A percentile compares a stretch with the other conserved stretches of the same genome.
Evolutionary conservation across 2,113 vertebrate genomes (phyloP).

Genomic region (Clarias gariepinus): DNA sequence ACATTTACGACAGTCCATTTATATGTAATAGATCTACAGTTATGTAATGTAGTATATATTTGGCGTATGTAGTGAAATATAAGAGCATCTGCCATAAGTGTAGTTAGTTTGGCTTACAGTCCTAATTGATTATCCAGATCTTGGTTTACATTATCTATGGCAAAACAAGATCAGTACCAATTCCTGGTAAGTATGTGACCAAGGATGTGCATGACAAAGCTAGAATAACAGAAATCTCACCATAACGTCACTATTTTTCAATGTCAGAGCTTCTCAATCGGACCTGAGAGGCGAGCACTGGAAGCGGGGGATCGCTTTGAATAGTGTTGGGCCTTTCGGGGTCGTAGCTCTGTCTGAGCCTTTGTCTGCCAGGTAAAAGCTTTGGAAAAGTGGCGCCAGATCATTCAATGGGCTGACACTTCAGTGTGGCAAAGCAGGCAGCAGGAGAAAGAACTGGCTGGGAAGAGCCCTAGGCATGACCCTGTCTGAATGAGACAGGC

Average conservation of each 20-base stretch:
- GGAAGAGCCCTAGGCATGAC: slow-evolving; percentile 75
- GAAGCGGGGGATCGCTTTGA: slow-evolving; percentile 56
- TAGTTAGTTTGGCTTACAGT: not conserved
- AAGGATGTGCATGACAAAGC: not conserved
- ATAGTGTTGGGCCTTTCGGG: slow-evolving; percentile 68
- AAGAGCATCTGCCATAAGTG: too few species aligned
- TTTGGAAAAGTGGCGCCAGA: slow-evolving; percentile 81
- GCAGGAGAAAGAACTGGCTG: slow-evolving; percentile 77
- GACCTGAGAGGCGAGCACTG: slow-evolving; percentile 48
- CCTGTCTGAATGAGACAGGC: slow-evolving; percentile 73
- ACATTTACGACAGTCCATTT: too few species aligned
- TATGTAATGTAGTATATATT: too few species aligned
- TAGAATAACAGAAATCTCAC: not conserved
- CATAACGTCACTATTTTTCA: slow-evolving; percentile 31
- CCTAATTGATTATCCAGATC: not conserved
- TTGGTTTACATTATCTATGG: not conserved
- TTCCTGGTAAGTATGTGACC: not conserved
- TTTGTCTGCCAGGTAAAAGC: slow-evolving; percentile 80
- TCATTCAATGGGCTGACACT: slow-evolving; percentile 79
- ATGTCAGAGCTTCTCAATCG: slow-evolving; percentile 24
- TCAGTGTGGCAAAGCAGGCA: slow-evolving; percentile 72
- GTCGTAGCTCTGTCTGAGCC: slow-evolving; percentile 77
- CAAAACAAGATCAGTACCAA: not conserved
- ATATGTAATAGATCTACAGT: too few species aligned
- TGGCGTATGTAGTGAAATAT: too few species aligned